A percentile compares a stretch with the other conserved stretches of the same genome.
Evolutionary conservation across 2,113 vertebrate genomes (phyloP).

Genomic region (Tachysurus vachellii): DNA sequence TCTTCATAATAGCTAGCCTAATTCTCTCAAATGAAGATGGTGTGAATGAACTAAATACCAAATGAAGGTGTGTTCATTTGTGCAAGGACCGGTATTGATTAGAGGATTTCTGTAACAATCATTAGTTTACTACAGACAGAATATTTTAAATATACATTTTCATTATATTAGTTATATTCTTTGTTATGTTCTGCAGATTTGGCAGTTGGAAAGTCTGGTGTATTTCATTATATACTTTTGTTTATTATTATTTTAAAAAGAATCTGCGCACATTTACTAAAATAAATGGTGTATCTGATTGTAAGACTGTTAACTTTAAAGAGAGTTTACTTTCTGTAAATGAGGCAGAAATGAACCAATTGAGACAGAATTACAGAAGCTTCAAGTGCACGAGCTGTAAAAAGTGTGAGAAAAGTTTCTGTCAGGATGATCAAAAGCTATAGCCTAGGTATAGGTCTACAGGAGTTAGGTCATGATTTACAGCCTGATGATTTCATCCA

Average conservation of each 20-base stretch:
- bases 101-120: background rate
- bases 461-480: constrained; percentile 31
- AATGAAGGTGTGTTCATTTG: background rate
- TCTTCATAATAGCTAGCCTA: background rate
- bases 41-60: background rate
- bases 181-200: background rate
- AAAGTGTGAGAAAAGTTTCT: constrained; percentile 1
- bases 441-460: constrained; percentile 4
- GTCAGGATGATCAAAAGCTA: constrained; percentile 31
- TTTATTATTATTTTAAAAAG: background rate
- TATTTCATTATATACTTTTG: background rate
- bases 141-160: background rate
- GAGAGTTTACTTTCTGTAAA: background rate
- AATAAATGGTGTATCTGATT: background rate
- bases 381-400: background rate
- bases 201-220: background rate
- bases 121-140: background rate
- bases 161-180: background rate
- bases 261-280: background rate
- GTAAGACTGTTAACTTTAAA: background rate
- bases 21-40: background rate
- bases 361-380: background rate
- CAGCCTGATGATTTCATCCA: constrained; percentile 38
- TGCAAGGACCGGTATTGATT: background rate
- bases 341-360: background rate